phyloP scores from a whole-genome alignment of 2,797 vertebrate genomes.

The Poecile montanus region DNA sequence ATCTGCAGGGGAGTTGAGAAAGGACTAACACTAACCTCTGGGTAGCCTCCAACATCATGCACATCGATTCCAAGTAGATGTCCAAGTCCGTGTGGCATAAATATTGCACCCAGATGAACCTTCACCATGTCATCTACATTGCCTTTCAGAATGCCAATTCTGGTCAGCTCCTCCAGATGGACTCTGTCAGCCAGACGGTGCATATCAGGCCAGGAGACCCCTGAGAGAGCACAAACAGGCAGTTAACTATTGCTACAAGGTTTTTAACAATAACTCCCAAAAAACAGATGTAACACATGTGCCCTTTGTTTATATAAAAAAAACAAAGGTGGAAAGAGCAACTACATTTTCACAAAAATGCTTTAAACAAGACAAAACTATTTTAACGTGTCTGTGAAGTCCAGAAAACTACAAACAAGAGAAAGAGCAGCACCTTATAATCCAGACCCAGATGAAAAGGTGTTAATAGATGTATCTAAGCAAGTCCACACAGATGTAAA shows the following conservation, averaged over 20 bases:
- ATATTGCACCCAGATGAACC: slow-evolving; percentile 90
- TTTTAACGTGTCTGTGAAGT: not conserved
- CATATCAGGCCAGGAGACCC: slow-evolving; percentile 92
- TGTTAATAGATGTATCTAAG: not conserved
- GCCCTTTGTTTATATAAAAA: not conserved
- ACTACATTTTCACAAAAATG: not conserved
- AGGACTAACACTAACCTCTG: slow-evolving; percentile 83
- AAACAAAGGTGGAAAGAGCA: not conserved
- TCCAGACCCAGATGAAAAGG: not conserved
- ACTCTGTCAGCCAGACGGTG: slow-evolving; percentile 90
- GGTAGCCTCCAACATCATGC: slow-evolving; percentile 95
- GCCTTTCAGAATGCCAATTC: slow-evolving; percentile 86
- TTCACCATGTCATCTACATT: slow-evolving; percentile 90
- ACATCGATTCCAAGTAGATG: slow-evolving; percentile 96
- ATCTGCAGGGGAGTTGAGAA: not conserved
- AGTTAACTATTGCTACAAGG: slow-evolving; percentile 6
- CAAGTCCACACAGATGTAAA: not conserved
- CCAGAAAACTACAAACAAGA: not conserved
- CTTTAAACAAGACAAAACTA: not conserved
- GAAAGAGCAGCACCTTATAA: not conserved
- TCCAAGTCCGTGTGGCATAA: slow-evolving; percentile 97
- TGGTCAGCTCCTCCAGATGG: slow-evolving; percentile 91
- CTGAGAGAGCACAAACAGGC: slow-evolving; percentile 70
- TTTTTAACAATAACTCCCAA: not conserved
- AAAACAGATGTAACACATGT: not conserved